Conservation (phyloP, 2,888 invertebrate species). For the Pasiphila rectangulata region DNA sequence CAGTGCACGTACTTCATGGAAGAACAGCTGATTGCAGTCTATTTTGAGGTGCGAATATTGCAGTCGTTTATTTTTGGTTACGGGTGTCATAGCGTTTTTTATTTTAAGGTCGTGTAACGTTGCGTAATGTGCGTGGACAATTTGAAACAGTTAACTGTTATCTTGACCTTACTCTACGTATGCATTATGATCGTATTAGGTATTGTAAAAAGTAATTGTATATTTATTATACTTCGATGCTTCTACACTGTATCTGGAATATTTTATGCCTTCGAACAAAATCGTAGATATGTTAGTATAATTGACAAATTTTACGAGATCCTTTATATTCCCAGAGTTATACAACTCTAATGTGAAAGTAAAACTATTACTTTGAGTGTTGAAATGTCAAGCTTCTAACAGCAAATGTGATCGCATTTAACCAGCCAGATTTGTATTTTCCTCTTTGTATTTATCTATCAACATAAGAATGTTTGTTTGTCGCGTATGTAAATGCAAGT, state of each 20-base stretch:
- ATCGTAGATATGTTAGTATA: no score
- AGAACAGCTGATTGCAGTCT: conserved; percentile 43
- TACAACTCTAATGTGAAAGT: conserved; percentile 16
- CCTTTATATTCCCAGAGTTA: conserved; percentile 7
- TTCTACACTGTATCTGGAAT: no score
- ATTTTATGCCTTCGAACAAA: no score
- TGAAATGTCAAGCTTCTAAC: conserved; percentile 6
- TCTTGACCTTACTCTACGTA: no score
- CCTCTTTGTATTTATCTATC: not conserved
- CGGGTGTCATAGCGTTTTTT: conserved; percentile 6
- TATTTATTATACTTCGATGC: no score
- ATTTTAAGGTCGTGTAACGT: conserved; percentile 1
- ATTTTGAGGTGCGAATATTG: conserved; percentile 28
- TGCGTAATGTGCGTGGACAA: not conserved
- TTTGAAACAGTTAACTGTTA: no score
- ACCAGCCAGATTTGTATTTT: not conserved
- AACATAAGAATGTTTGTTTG: not conserved
- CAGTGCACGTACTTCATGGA: conserved; percentile 32
- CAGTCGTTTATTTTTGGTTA: conserved; percentile 25
- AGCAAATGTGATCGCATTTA: not conserved
- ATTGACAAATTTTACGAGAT: not conserved
- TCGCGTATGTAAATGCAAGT: conserved; percentile 8
- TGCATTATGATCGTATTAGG: no score
- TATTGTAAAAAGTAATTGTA: no score
- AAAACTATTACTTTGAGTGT: conserved; percentile 1